Conservation (phyloP, 2,113 vertebrate species). For the Panthera uncia region DNA sequence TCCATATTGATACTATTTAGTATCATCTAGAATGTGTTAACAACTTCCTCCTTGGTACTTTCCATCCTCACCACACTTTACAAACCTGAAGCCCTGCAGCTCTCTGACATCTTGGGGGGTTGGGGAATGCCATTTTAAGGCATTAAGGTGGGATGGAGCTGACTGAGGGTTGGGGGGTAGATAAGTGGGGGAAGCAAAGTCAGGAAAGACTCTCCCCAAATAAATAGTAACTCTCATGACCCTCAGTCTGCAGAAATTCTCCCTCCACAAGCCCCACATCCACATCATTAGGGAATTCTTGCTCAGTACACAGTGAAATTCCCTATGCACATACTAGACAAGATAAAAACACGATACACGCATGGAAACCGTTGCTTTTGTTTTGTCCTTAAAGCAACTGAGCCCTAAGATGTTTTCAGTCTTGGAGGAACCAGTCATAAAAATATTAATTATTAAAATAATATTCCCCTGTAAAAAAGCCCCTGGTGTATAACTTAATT, state of each 20-base stretch:
- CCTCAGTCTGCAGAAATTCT: background rate
- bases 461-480: background rate
- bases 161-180: background rate
- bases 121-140: background rate
- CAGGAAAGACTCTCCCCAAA: background rate
- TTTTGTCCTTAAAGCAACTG: slow-evolving; percentile 23
- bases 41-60: background rate
- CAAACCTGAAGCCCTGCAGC: background rate
- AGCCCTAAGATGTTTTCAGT: background rate
- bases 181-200: background rate
- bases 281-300: background rate
- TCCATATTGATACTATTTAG: background rate
- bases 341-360: background rate
- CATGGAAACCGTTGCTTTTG: background rate
- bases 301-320: background rate
- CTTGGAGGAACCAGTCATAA: background rate
- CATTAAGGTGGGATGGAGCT: background rate
- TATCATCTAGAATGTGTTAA: background rate
- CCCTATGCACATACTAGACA: background rate
- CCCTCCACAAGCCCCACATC: background rate
- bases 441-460: slow-evolving; percentile 8
- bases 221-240: background rate
- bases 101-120: background rate
- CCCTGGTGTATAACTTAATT: background rate
- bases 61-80: background rate